Conservation (phyloP, 2,797 vertebrate genomes). For the Smutsia gigantea region DNA sequence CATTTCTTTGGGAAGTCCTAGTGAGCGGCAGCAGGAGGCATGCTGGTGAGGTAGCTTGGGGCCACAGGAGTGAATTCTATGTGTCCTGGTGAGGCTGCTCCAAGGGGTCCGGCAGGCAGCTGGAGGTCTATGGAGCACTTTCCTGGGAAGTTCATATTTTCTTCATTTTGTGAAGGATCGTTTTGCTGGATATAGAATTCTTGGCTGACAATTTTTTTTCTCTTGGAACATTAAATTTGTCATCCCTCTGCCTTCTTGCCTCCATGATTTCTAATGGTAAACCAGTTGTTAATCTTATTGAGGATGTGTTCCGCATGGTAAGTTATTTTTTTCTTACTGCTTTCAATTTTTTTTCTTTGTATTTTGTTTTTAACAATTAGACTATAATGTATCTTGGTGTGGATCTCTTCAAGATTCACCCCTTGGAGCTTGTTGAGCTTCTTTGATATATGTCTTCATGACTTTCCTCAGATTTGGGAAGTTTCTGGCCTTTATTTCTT, state of each 20-base stretch:
- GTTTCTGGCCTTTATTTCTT: not conserved
- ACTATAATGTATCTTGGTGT: not conserved
- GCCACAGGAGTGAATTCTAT: too few species aligned
- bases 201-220: too few species aligned
- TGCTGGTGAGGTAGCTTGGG: too few species aligned
- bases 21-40: too few species aligned
- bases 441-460: not conserved
- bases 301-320: not conserved
- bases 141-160: too few species aligned
- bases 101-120: too few species aligned
- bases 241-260: not conserved
- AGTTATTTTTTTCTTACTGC: not conserved
- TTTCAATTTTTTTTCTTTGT: not conserved
- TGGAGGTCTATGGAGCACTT: too few species aligned
- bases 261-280: not conserved
- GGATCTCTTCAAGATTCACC: not conserved
- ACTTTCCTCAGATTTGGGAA: not conserved
- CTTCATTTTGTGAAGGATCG: too few species aligned
- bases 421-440: too few species aligned
- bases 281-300: not conserved
- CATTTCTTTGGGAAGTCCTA: too few species aligned
- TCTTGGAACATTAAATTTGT: not conserved
- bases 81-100: too few species aligned
- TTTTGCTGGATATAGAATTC: too few species aligned
- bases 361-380: not conserved